phyloP scores from a whole-genome alignment of 2,797 vertebrate genomes.

The Coregonus ussuriensis region DNA sequence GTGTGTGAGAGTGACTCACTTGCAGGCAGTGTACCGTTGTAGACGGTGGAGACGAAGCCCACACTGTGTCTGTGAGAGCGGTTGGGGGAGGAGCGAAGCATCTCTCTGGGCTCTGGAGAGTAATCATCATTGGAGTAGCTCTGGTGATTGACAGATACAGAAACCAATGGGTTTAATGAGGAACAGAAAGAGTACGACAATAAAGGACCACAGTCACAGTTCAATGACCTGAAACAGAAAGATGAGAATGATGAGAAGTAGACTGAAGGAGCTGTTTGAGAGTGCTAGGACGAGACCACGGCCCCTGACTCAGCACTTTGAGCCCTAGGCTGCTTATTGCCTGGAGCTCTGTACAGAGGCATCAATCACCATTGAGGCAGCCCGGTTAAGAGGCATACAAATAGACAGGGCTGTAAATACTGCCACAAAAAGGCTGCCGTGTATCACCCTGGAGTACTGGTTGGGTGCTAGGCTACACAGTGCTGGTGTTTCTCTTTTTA shows the following conservation, averaged over 20 bases:
- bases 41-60: conserved; percentile 82
- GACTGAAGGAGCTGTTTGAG: neutral
- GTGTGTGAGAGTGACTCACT: conserved; percentile 74
- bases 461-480: too few species aligned
- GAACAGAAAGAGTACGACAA: neutral
- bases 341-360: conserved; percentile 29
- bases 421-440: too few species aligned
- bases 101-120: conserved; percentile 85
- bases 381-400: too few species aligned
- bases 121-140: conserved; percentile 85
- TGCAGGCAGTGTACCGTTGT: conserved; percentile 80
- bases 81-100: conserved; percentile 87
- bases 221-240: neutral
- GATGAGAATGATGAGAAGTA: neutral
- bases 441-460: too few species aligned
- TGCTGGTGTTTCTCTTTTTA: too few species aligned
- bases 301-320: conserved; percentile 60
- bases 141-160: conserved; percentile 64
- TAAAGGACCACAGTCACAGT: neutral
- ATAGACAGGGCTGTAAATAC: too few species aligned
- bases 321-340: conserved; percentile 8
- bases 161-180: conserved; percentile 7
- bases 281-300: conserved; percentile 9
- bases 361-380: conserved; percentile 40
- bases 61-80: conserved; percentile 86